phyloP scores from a whole-genome alignment of 2,797 vertebrate genomes.

The Hozukius guyotensis region DNA sequence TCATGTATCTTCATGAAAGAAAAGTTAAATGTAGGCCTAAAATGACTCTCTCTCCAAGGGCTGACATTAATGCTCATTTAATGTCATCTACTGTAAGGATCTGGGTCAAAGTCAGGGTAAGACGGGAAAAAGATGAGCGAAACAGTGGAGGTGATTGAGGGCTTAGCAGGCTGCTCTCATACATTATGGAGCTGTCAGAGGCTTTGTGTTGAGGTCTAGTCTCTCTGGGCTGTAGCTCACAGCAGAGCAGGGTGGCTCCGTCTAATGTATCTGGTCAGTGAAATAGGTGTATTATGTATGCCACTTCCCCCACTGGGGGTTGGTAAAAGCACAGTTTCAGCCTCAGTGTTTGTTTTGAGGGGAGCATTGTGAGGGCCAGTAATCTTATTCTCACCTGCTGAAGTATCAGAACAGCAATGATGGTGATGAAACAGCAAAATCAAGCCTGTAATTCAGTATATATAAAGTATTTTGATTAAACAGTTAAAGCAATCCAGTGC shows the following conservation, averaged over 20 bases:
- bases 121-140: conserved; percentile 4
- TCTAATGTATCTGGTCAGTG: conserved; percentile 14
- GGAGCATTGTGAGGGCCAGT: neutral
- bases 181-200: conserved; percentile 41
- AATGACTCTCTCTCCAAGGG: conserved; percentile 18
- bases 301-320: neutral
- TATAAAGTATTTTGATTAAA: neutral
- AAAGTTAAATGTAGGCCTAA: conserved; percentile 21
- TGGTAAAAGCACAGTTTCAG: conserved; percentile 1
- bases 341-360: neutral
- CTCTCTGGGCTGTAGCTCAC: neutral
- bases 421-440: neutral
- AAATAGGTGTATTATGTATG: conserved; percentile 12
- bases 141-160: conserved; percentile 9
- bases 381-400: neutral
- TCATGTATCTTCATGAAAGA: conserved; percentile 26
- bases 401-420: neutral
- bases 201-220: conserved; percentile 23
- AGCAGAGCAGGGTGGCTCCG: neutral
- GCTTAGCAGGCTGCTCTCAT: conserved; percentile 2
- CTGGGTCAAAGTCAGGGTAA: conserved; percentile 54
- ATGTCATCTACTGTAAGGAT: conserved; percentile 38
- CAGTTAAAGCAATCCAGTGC: neutral
- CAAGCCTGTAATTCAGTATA: neutral
- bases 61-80: conserved; percentile 37